Base-by-base conservation (phyloP, 2,113 vertebrate genomes). In the Rhegmatorhina hoffmannsi region DNA sequence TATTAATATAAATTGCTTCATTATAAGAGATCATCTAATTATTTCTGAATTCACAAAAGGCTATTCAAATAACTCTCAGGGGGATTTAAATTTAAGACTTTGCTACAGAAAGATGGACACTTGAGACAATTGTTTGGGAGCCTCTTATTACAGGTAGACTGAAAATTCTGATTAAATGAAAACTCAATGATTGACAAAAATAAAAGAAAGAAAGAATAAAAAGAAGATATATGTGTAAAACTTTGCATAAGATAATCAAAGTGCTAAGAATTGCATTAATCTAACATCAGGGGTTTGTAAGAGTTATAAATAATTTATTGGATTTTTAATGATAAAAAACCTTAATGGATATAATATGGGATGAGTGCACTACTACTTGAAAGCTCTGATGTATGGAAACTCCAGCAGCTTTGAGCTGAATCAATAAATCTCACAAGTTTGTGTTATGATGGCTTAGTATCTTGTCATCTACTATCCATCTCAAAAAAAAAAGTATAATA, bases 231-330 rank as follows among this genome's bases (percentile, higher is more conserved):
- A 84, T 70, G 36, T 86, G 53, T 92, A 98, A 96, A 95, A 89
- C 78, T 77, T 93, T 89, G 18, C 88, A 56, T 90, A 94, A 81
- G 90, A 92, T 95, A 97, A 95, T 90, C 79, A 94, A 40, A 95
- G 44, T 75, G 70, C 72, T 91, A 95, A 94, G 72, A 92, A 96
- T 94, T 97, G 77, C 95, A 94, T 97, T 97, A 90, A 83, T 92
- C 91, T 96, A 85, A 64, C 94, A 95, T 96, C 53, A 94, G 89
- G 60, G 91, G 64, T 97, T 97, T 97, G 86, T 94, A 96, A 92
- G 76, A 96, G 85, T 95, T 95, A 97, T 97, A 98, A 97, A 98
- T 98, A 97, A 97, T 97, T 97, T 95, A 98, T 95, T 97, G 95
- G 89, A 97, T 96, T 97, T 98, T 97, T 97, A 98, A 98, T 97